These are phyloP conservation scores for Tachypleus tridentatus DNA, from an alignment of 1,140 invertebrate species.

Conservation along the genomic window DNA sequence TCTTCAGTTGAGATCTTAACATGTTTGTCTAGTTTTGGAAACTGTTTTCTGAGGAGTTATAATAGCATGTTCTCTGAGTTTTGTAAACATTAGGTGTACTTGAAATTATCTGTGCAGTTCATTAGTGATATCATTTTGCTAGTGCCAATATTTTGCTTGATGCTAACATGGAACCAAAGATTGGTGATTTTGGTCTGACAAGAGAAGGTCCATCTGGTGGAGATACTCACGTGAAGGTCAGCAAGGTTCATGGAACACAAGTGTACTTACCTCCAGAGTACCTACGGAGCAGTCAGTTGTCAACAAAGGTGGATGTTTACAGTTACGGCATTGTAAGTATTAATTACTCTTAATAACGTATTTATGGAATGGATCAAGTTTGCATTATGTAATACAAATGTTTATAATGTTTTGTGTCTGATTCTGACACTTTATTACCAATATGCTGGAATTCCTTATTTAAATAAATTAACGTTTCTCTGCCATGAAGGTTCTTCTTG, in stretches of 20 bases:
- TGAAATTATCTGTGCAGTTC: too few relatives aligned
- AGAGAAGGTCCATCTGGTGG: constrained; percentile 52
- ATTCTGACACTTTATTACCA: neutral
- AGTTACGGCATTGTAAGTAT: constrained; percentile 71
- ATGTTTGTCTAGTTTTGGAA: too few relatives aligned
- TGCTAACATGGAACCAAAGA: constrained; percentile 68
- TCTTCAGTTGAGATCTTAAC: too few relatives aligned
- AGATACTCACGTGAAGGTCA: constrained; percentile 43
- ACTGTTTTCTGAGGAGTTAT: too few relatives aligned
- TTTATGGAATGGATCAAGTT: too few relatives aligned
- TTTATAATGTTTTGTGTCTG: neutral
- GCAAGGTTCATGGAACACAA: constrained; percentile 63
- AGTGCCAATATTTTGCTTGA: constrained; percentile 91
- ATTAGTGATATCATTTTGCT: constrained; percentile 47
- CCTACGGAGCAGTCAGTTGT: constrained; percentile 50
- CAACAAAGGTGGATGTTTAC: constrained; percentile 84
- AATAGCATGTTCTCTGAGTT: too few relatives aligned
- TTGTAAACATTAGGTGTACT: too few relatives aligned
- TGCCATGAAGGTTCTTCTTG: constrained; percentile 49
- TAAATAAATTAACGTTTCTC: neutral
- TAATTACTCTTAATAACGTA: too few relatives aligned
- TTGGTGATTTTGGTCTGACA: constrained; percentile 89
- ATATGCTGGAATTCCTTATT: neutral
- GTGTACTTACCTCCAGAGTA: constrained; percentile 87
- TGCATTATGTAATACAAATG: constrained; percentile 6